Evolutionary conservation across 2,113 vertebrate genomes (phyloP), one percentile per base, ranked within the genome.

Genomic region (Grallaria varia): DNA sequence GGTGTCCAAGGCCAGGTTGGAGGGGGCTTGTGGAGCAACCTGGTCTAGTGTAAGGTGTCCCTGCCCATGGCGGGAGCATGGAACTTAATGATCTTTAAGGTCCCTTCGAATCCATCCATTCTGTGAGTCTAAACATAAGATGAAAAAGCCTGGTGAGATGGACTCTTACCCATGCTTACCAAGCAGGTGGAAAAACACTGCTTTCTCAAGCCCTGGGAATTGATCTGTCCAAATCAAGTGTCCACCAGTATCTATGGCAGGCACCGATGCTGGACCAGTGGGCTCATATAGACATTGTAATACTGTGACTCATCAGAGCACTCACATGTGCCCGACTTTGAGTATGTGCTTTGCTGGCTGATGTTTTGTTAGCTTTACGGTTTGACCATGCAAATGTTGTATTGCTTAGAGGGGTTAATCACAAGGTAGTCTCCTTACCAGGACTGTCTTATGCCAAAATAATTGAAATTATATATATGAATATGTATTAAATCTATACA

Each of bases 21-120:
- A 67, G 1, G 1, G 33, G 23, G 19, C 27, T 39, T 9, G 44
- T 9, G 44, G 33, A 74, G 15, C 18, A 24, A 0, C 4, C 27
- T 74, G 27, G 8, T 2, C 2, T 0, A 14, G 23, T 30, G 39
- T 4, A 4, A 67, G 4, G 0, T 59, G 23, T 45, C 23, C 37
- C 22, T 66, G 52, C 2, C 1, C 12, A 5, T n/a, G 28, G 22
- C 63, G 14, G 7, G 33, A n/a, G 10, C 2, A 5, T 75, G 39
- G 33, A 45, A 67, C 16, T 20, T 52, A 15, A 5, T 50, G 37
- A 33, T 14, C 37, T 44, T 67, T 44, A n/a, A 67, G 23, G 4
- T 59, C 37, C 33, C 33, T 59, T 60, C 23, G 10, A 28, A 30
- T 33, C 39, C 11, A 39, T 39, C 7, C 6, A 10, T 21, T 60